A percentile compares a stretch with the other conserved stretches of the same genome.
Conservation (phyloP, 2,113 vertebrate genomes). For the Pongo abelii region DNA sequence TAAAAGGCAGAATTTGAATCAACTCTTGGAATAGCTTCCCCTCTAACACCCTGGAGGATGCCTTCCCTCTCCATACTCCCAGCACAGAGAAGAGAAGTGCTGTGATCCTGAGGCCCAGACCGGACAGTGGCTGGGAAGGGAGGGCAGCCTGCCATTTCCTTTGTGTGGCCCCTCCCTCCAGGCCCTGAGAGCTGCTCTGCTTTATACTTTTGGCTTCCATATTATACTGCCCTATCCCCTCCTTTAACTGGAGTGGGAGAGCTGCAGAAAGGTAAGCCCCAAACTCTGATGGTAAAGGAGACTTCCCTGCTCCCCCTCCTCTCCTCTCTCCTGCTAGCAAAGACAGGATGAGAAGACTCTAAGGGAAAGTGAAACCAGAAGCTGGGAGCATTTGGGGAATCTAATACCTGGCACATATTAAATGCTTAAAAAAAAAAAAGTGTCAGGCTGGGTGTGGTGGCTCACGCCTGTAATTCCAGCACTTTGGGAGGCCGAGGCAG, state of each 20-base stretch:
- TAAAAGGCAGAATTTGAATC: conserved; percentile 17
- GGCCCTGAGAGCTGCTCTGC: neutral
- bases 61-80: neutral
- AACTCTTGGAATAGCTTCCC: neutral
- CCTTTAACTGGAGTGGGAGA: neutral
- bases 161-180: neutral
- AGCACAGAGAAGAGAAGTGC: neutral
- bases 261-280: neutral
- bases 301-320: too few relatives aligned
- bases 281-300: neutral
- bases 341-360: neutral
- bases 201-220: neutral
- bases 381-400: neutral
- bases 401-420: neutral
- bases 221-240: neutral
- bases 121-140: neutral
- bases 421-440: neutral
- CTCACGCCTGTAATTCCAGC: too few relatives aligned
- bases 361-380: neutral
- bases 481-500: too few relatives aligned
- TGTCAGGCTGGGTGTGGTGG: too few relatives aligned
- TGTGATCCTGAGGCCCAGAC: neutral
- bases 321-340: neutral
- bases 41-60: neutral
- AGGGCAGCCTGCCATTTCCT: neutral